Percentiles rank a stretch among this genome's conserved stretches.
phyloP scores from a whole-genome alignment of 2,888 invertebrate genomes.

The Agriopis aurantiaria region DNA sequence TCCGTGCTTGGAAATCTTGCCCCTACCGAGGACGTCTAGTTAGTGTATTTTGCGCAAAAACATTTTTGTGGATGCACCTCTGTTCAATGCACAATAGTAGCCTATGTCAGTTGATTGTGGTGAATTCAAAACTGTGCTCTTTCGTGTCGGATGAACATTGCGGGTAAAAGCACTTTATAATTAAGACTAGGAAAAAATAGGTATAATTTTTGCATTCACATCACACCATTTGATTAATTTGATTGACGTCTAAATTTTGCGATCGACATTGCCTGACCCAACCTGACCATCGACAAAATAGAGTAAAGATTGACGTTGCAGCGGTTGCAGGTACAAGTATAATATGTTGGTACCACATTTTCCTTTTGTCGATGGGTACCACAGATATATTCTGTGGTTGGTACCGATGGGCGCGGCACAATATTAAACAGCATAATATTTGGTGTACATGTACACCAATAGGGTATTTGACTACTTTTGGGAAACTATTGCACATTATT shows the following conservation, averaged over 20 bases:
- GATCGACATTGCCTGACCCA: conserved; percentile 48
- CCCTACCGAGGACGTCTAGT: conserved; percentile 65
- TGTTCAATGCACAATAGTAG: conserved; percentile 3
- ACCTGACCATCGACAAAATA: conserved; percentile 34
- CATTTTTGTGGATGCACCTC: conserved; percentile 4
- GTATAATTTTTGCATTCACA: conserved; percentile 59
- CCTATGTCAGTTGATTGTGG: conserved; percentile 63
- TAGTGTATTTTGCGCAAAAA: conserved; percentile 55
- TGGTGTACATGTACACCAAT: too few relatives aligned
- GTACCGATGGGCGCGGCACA: too few relatives aligned
- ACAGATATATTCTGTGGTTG: too few relatives aligned
- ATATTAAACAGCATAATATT: too few relatives aligned
- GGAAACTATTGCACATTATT: too few relatives aligned
- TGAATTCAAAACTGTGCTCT: conserved; percentile 55
- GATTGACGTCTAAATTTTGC: conserved; percentile 48
- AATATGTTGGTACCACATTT: conserved; percentile 36
- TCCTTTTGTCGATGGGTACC: too few relatives aligned
- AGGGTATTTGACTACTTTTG: too few relatives aligned
- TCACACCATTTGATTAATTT: conserved; percentile 71
- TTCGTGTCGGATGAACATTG: conserved; percentile 55
- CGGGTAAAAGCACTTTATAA: conserved; percentile 44
- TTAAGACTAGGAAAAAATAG: conserved; percentile 48
- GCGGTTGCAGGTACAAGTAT: conserved; percentile 1
- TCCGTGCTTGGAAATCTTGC: conserved; percentile 59
- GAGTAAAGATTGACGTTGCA: conserved; percentile 10